phyloP scores from a whole-genome alignment of 2,888 invertebrate species.

The Meteorus colon region DNA sequence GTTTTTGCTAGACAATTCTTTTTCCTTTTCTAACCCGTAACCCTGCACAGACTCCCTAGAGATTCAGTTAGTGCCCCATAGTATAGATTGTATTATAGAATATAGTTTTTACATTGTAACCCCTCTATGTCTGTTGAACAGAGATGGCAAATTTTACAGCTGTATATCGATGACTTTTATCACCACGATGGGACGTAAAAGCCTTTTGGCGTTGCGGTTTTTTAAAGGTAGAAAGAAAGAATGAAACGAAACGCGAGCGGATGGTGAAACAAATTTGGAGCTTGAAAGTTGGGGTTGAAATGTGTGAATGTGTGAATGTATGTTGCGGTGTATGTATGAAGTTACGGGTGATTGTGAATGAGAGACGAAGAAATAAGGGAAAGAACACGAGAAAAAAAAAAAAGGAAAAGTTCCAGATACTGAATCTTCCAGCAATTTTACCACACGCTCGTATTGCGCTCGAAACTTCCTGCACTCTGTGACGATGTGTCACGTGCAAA shows the following conservation, averaged over 20 bases:
- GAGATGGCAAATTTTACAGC: constrained; percentile 41
- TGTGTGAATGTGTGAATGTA: neutral
- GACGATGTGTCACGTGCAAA: constrained; percentile 38
- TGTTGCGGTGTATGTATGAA: neutral
- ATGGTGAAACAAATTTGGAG: constrained; percentile 16
- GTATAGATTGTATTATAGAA: constrained; percentile 32
- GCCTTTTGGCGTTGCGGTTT: constrained; percentile 64
- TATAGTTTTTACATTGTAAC: constrained; percentile 62
- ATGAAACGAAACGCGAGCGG: constrained; percentile 29
- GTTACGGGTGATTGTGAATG: neutral
- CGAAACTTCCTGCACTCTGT: constrained; percentile 27
- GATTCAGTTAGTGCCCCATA: constrained; percentile 65
- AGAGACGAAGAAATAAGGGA: constrained; percentile 32
- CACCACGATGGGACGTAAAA: constrained; percentile 59
- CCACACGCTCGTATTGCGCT: constrained; percentile 30
- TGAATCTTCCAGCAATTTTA: constrained; percentile 25
- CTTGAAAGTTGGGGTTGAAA: constrained; percentile 20
- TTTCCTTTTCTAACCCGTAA: constrained; percentile 21
- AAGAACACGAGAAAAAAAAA: constrained; percentile 38
- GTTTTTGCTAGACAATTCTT: constrained; percentile 35
- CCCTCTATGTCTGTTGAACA: constrained; percentile 53
- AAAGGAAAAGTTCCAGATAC: constrained; percentile 44
- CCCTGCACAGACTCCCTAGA: constrained; percentile 56
- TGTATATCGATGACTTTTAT: constrained; percentile 64
- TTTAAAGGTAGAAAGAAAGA: constrained; percentile 54